These are phyloP conservation scores for Minunthozetes semirufus DNA, from an alignment of 2,888 invertebrate genomes.

Conservation along the genomic window DNA sequence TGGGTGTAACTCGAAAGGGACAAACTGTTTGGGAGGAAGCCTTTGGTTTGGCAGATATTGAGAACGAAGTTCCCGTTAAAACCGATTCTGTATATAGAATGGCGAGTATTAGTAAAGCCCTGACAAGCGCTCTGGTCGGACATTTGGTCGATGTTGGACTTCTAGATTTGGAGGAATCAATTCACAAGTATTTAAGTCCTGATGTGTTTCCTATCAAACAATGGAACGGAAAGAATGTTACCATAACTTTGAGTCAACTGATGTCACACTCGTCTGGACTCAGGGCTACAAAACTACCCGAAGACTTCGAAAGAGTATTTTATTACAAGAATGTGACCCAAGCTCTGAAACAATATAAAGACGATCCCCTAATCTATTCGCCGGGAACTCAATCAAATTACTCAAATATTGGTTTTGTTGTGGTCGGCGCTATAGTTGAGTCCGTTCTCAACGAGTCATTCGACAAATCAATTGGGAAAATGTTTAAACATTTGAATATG, in stretches of 20 bases:
- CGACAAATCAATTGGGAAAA: background rate
- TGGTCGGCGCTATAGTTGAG: background rate
- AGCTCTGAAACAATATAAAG: conserved; percentile 49
- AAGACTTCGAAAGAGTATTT: background rate
- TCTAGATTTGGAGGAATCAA: conserved; percentile 53
- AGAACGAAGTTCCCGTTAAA: background rate
- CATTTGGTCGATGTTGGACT: conserved; percentile 52
- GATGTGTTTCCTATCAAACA: conserved; percentile 52
- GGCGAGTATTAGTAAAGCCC: conserved; percentile 18
- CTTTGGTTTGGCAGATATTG: conserved; percentile 25
- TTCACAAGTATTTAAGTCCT: conserved; percentile 53
- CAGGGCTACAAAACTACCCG: background rate
- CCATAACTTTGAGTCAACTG: conserved; percentile 23
- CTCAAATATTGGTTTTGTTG: background rate
- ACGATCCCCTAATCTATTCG: background rate
- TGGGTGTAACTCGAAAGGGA: conserved; percentile 42
- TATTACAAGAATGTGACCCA: conserved; percentile 46
- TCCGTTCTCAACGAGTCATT: background rate
- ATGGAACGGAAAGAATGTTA: conserved; percentile 46
- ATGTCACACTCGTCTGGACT: conserved; percentile 14
- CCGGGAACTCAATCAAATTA: background rate
- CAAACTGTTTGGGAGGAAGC: background rate
- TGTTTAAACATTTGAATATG: conserved; percentile 44
- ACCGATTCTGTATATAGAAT: conserved; percentile 11
- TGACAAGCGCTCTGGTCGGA: conserved; percentile 54